Conservation (phyloP, 2,113 vertebrate species). For the Cynoglossus semilaevis region DNA sequence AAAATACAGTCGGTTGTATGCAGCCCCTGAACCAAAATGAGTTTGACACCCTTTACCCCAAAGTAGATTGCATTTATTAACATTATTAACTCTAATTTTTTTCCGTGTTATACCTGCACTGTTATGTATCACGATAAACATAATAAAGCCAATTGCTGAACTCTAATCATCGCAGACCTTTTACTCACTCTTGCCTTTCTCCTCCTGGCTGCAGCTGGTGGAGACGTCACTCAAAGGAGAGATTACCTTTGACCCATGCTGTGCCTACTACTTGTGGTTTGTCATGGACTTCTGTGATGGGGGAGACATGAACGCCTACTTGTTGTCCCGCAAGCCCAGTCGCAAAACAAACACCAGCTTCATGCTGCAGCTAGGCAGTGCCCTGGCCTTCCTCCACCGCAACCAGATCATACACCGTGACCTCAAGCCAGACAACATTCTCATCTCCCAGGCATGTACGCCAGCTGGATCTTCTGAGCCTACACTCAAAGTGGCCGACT, state of each 20-base stretch:
- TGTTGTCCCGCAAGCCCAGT: slow-evolving; percentile 91
- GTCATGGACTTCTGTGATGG: slow-evolving; percentile 99
- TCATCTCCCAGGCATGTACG: slow-evolving; percentile 83
- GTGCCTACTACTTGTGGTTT: slow-evolving; percentile 97
- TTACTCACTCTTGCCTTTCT: slow-evolving; percentile 14
- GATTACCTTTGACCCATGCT: slow-evolving; percentile 91
- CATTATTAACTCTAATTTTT: too few species aligned
- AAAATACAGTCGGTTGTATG: too few species aligned
- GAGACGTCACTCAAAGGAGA: slow-evolving; percentile 97
- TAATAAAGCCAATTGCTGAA: too few species aligned
- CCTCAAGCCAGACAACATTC: slow-evolving; percentile 97
- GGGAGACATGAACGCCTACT: slow-evolving; percentile 96
- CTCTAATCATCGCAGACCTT: too few species aligned
- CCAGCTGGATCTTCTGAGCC: slow-evolving; percentile 80
- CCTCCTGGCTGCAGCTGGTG: slow-evolving; percentile 81
- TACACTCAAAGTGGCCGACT: slow-evolving; percentile 94
- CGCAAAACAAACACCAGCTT: slow-evolving; percentile 97
- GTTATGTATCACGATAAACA: too few species aligned
- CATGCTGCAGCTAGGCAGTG: slow-evolving; percentile 97
- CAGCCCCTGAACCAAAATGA: too few species aligned
- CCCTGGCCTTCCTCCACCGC: slow-evolving; percentile 94
- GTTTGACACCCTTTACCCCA: too few species aligned
- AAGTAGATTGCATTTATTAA: too few species aligned
- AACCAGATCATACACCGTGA: slow-evolving; percentile 97
- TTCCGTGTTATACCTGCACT: too few species aligned